Percentiles rank a stretch among this genome's conserved stretches.
Evolutionary conservation across 2,797 vertebrate species (phyloP).

Genomic region (Carcharodon carcharias): DNA sequence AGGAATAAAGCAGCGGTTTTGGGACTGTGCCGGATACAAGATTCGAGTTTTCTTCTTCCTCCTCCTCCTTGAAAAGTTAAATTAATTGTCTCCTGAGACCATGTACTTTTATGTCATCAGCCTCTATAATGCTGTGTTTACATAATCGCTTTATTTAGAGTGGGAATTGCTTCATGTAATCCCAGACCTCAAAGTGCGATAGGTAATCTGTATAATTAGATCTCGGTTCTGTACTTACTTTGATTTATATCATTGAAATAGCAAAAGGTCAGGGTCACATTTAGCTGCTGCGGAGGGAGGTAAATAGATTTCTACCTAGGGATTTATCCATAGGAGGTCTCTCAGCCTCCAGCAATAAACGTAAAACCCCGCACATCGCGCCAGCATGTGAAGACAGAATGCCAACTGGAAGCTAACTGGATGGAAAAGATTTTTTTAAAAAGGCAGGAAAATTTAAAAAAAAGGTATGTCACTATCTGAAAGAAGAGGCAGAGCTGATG

Average conservation of each 20-base stretch:
- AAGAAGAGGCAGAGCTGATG: neutral
- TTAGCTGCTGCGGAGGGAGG: neutral
- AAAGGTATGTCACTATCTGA: neutral
- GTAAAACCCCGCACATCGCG: neutral
- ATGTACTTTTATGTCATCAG: neutral
- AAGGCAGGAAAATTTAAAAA: neutral
- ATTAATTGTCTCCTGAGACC: neutral
- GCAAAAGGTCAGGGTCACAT: slow-evolving; percentile 6
- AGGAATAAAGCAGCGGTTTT: neutral
- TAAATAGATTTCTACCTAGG: neutral
- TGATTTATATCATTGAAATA: slow-evolving; percentile 23
- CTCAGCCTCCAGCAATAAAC: neutral
- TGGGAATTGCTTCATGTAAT: slow-evolving; percentile 28
- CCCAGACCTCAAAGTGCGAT: slow-evolving; percentile 1
- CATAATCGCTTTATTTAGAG: neutral
- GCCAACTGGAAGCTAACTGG: neutral
- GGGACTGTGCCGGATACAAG: neutral
- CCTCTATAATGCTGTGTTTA: slow-evolving; percentile 14
- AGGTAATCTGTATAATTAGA: slow-evolving; percentile 25
- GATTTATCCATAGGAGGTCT: neutral
- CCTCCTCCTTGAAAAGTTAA: neutral
- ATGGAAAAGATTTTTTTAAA: neutral
- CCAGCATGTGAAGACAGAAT: neutral
- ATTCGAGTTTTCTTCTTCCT: neutral
- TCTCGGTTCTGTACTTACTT: no score